phyloP scores from a whole-genome alignment of 2,888 invertebrate species.

The Diploptera punctata region DNA sequence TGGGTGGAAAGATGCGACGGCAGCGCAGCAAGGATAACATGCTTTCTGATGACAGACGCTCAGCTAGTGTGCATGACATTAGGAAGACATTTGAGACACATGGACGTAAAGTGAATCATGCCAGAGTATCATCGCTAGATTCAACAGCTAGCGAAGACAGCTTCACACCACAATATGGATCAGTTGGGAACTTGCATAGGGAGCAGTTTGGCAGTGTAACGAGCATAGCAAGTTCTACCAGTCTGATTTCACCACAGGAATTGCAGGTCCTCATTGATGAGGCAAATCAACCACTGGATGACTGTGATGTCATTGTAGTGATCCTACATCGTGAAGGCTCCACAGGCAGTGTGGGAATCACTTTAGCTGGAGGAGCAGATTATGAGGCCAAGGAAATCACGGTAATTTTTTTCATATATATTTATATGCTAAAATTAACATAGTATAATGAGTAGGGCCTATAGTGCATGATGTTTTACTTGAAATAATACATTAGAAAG shows the following conservation, averaged over 20 bases:
- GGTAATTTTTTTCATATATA: no score
- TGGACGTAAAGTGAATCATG: constrained; percentile 49
- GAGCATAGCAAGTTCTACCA: constrained; percentile 63
- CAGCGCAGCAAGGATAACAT: background rate
- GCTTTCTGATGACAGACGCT: constrained; percentile 45
- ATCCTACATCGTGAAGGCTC: constrained; percentile 70
- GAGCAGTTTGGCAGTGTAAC: constrained; percentile 64
- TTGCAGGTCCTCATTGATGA: constrained; percentile 70
- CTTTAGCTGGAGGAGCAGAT: constrained; percentile 87
- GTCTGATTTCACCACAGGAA: constrained; percentile 64
- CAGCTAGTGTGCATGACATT: constrained; percentile 63
- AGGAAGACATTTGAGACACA: constrained; percentile 62
- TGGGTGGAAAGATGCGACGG: background rate
- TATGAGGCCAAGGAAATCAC: constrained; percentile 93
- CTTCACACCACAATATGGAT: constrained; percentile 50
- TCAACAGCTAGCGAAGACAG: constrained; percentile 60
- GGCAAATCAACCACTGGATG: constrained; percentile 68
- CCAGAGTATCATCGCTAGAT: constrained; percentile 61
- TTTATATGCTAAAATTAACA: no score
- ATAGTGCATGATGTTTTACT: no score
- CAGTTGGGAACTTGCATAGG: constrained; percentile 50
- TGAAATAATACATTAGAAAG: no score
- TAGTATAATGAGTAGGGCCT: no score
- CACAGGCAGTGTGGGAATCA: constrained; percentile 83
- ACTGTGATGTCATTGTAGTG: constrained; percentile 68